A percentile compares a stretch with the other conserved stretches of the same genome.
Conservation (phyloP, 35 echinoderm and acorn worm species). For the Diadema setosum region DNA sequence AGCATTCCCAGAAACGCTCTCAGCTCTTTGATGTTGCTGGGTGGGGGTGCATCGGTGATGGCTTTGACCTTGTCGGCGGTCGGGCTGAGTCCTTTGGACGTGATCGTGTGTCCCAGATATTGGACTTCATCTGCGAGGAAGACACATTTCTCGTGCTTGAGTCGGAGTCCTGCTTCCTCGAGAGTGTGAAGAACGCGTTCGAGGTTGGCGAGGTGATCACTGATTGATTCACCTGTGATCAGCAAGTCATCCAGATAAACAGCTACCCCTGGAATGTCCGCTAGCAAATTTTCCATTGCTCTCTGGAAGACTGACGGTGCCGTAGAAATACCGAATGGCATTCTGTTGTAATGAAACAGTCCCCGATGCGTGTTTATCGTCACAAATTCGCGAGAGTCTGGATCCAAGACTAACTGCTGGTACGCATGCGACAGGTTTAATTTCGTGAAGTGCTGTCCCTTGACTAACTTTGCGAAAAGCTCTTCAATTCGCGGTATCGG, state of each 20-base stretch:
- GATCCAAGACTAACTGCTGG: constrained; percentile 39
- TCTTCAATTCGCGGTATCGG: constrained; percentile 21
- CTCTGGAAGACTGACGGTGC: constrained; percentile 44
- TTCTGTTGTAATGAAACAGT: constrained; percentile 34
- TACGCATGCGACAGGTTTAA: constrained; percentile 60
- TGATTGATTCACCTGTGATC: constrained; percentile 41
- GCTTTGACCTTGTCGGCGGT: constrained; percentile 27
- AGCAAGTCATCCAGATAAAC: constrained; percentile 53
- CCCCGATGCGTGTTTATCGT: constrained; percentile 66
- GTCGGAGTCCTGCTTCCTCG: constrained; percentile 22
- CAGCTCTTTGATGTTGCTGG: constrained; percentile 31
- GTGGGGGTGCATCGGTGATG: constrained; percentile 13
- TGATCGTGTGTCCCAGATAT: constrained; percentile 30
- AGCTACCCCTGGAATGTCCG: constrained; percentile 9
- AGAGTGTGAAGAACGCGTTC: constrained; percentile 15
- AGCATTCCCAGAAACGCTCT: constrained; percentile 47
- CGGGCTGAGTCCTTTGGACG: constrained; percentile 11
- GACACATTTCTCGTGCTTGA: constrained; percentile 44
- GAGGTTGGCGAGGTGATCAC: constrained; percentile 32
- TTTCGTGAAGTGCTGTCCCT: constrained; percentile 38
- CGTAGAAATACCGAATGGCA: constrained; percentile 43
- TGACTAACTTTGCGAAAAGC: constrained; percentile 7
- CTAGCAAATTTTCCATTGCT: constrained; percentile 27
- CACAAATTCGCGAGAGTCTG: constrained; percentile 15
- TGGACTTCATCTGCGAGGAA: constrained; percentile 16